Conservation (phyloP, 1,140 invertebrate species). For the Campoletis sonorensis region DNA sequence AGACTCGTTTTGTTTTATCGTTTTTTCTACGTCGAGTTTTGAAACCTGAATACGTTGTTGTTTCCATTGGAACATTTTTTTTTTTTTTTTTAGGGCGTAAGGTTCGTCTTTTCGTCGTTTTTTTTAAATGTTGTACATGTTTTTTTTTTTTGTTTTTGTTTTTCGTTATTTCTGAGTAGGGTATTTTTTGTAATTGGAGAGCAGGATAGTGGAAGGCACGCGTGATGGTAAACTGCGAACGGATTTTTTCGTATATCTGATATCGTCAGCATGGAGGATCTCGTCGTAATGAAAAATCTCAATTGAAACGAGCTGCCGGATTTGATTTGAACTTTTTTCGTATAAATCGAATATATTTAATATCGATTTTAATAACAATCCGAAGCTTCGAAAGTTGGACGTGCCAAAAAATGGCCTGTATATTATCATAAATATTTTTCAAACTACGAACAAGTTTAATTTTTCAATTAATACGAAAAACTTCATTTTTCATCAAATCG, state of each 20-base stretch:
- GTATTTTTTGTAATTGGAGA: slow-evolving; percentile 36
- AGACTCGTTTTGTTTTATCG: slow-evolving; percentile 58
- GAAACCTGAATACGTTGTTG: slow-evolving; percentile 71
- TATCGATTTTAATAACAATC: no score
- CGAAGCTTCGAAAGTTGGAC: no score
- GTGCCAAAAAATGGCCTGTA: no score
- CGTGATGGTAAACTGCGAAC: slow-evolving; percentile 46
- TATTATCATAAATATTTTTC: no score
- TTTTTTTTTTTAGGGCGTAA: slow-evolving; percentile 57
- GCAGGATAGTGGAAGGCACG: slow-evolving; percentile 52
- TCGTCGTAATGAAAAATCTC: not conserved
- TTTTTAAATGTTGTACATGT: not conserved
- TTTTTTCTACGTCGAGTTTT: slow-evolving; percentile 66
- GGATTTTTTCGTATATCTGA: slow-evolving; percentile 14
- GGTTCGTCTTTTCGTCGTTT: slow-evolving; percentile 54
- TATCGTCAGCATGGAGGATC: slow-evolving; percentile 1
- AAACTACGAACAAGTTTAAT: no score
- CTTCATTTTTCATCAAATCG: no score
- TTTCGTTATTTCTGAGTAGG: slow-evolving; percentile 25
- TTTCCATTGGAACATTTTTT: slow-evolving; percentile 66
- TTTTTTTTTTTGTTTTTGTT: slow-evolving; percentile 23
- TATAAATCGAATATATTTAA: no score
- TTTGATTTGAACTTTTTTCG: not conserved
- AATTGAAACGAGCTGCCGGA: not conserved
- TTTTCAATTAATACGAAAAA: no score